A percentile compares a stretch with the other conserved stretches of the same genome.
Conservation (phyloP, 1,140 invertebrate genomes). For the Elymnias hypermnestra region DNA sequence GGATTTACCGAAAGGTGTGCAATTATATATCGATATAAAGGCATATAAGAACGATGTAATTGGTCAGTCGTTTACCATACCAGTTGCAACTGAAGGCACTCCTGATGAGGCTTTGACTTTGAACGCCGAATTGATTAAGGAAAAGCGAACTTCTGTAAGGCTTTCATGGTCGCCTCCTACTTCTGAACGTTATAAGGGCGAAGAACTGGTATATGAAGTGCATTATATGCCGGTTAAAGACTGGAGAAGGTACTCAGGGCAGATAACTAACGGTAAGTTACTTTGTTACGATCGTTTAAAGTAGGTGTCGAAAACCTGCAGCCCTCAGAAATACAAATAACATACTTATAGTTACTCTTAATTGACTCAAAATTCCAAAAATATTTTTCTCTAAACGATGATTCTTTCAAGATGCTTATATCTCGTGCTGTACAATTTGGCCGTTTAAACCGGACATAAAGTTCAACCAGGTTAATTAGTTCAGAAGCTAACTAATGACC, state of each 20-base stretch:
- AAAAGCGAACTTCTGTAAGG: slow-evolving; percentile 79
- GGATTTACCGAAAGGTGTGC: slow-evolving; percentile 74
- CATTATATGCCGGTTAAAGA: slow-evolving; percentile 24
- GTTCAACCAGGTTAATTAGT: too few relatives aligned
- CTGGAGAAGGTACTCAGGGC: slow-evolving; percentile 26
- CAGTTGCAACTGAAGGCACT: slow-evolving; percentile 75
- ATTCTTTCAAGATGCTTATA: too few relatives aligned
- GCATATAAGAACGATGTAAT: slow-evolving; percentile 78
- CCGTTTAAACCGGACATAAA: too few relatives aligned
- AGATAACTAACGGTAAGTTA: slow-evolving; percentile 43
- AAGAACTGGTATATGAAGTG: slow-evolving; percentile 75
- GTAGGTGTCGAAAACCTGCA: too few relatives aligned
- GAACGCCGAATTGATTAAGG: slow-evolving; percentile 74
- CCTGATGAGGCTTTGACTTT: slow-evolving; percentile 60
- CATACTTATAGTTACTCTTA: too few relatives aligned
- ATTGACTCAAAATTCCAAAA: too few relatives aligned
- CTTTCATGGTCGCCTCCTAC: slow-evolving; percentile 80
- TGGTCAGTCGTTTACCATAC: slow-evolving; percentile 76
- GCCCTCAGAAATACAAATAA: too few relatives aligned
- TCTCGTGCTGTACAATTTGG: too few relatives aligned
- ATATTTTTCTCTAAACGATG: too few relatives aligned
- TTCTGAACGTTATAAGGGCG: slow-evolving; percentile 51
- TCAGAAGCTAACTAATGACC: too few relatives aligned
- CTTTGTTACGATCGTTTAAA: too few relatives aligned
- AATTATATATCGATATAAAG: slow-evolving; percentile 78